phyloP scores from a whole-genome alignment of 2,888 invertebrate species.

The Netelia virgata region DNA sequence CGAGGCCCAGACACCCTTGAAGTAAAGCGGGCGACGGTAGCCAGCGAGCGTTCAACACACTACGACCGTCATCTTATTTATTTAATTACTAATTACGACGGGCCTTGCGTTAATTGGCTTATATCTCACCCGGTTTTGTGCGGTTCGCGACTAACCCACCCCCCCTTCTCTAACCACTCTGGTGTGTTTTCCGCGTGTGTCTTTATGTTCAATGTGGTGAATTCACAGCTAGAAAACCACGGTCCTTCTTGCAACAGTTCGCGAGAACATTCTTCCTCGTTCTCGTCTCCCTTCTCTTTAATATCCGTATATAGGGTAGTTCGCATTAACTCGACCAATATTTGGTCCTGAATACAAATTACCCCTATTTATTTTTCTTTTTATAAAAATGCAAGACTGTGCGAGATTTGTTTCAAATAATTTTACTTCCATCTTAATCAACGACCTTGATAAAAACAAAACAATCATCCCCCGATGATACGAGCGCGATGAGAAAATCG shows the following conservation, averaged over 20 bases:
- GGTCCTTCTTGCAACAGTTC: constrained; percentile 15
- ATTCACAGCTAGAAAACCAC: neutral
- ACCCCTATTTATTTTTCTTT: no score
- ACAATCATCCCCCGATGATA: neutral
- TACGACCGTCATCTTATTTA: constrained; percentile 64
- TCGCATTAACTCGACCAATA: no score
- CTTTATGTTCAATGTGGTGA: constrained; percentile 3
- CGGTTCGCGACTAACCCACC: constrained; percentile 11
- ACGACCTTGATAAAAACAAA: constrained; percentile 6
- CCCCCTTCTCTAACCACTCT: constrained; percentile 3
- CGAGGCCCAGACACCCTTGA: constrained; percentile 1
- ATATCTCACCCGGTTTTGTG: constrained; percentile 54
- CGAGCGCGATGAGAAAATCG: constrained; percentile 1
- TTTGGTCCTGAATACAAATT: neutral
- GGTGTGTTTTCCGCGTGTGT: neutral
- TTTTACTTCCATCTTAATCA: constrained; percentile 11
- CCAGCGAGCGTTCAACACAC: constrained; percentile 36
- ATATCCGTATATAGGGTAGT: neutral
- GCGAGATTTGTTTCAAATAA: neutral
- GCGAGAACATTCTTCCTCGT: constrained; percentile 10
- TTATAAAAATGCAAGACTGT: no score
- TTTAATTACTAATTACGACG: constrained; percentile 70
- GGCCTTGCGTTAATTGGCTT: constrained; percentile 68
- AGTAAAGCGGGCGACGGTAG: neutral
- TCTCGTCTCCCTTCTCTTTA: neutral